Conservation (phyloP, 2,888 invertebrate genomes). For the Lobophora halterata region DNA sequence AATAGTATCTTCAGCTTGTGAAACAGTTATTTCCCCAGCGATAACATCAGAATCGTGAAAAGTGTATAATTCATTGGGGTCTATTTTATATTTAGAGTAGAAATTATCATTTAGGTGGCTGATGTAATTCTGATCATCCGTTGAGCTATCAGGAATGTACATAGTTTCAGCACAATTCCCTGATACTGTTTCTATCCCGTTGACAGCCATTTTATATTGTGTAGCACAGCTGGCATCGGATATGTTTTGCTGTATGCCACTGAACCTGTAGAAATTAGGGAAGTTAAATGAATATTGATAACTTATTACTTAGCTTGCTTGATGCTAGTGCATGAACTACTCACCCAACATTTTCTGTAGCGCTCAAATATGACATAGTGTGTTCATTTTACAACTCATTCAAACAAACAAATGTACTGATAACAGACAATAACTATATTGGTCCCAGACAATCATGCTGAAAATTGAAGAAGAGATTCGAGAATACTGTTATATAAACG, state of each 20-base stretch:
- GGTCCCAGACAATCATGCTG: conserved; percentile 71
- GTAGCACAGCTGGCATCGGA: conserved; percentile 76
- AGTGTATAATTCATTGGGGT: conserved; percentile 74
- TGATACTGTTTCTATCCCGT: conserved; percentile 56
- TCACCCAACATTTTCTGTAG: conserved; percentile 79
- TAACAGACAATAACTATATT: conserved; percentile 53
- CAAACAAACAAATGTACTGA: conserved; percentile 52
- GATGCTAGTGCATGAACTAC: conserved; percentile 36
- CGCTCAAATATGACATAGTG: conserved; percentile 79
- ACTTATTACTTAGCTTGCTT: too few species aligned
- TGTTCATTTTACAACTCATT: conserved; percentile 71
- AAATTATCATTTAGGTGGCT: conserved; percentile 70
- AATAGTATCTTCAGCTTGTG: conserved; percentile 72
- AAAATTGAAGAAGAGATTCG: conserved; percentile 35
- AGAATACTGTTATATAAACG: conserved; percentile 27
- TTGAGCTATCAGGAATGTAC: conserved; percentile 68
- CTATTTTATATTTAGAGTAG: conserved; percentile 76
- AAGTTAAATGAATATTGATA: background rate
- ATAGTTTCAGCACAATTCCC: conserved; percentile 67
- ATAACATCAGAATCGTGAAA: conserved; percentile 76
- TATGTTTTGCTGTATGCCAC: conserved; percentile 76
- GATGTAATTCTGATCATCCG: conserved; percentile 68
- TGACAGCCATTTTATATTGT: conserved; percentile 73
- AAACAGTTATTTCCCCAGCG: conserved; percentile 72
- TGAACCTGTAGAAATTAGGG: conserved; percentile 54